Conservation (phyloP, 2,888 invertebrate genomes). For the Copidosoma aretas region DNA sequence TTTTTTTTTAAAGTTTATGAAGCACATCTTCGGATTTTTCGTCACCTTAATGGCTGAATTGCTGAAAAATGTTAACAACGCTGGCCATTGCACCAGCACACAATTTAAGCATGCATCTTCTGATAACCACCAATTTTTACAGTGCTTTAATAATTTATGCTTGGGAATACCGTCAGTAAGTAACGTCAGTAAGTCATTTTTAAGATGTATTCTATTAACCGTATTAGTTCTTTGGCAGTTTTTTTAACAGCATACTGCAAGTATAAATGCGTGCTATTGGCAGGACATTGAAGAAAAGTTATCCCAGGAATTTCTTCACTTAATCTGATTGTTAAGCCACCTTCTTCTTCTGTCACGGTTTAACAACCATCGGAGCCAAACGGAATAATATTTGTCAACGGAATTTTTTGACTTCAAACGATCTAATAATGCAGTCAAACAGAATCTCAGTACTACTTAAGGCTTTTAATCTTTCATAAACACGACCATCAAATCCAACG, state of each 20-base stretch:
- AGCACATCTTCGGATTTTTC: not conserved
- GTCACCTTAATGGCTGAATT: not conserved
- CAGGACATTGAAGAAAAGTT: not conserved
- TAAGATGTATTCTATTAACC: not conserved
- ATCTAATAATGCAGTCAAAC: not conserved
- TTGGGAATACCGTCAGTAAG: not conserved
- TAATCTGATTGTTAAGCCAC: not conserved
- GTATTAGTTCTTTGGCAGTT: not conserved
- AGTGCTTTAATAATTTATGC: not conserved
- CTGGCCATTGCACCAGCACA: not conserved
- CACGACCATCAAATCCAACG: not conserved
- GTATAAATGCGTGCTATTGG: not conserved
- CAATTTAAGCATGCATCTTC: not conserved
- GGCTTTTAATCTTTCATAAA: not conserved
- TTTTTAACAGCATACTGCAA: not conserved
- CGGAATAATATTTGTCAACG: not conserved
- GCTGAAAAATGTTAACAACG: not conserved
- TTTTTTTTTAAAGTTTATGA: too few relatives aligned
- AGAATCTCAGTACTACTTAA: not conserved
- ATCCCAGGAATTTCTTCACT: not conserved
- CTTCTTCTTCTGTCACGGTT: not conserved
- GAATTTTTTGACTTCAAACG: not conserved
- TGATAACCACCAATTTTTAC: not conserved
- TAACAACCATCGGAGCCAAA: not conserved
- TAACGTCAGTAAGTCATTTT: not conserved